phyloP scores from a whole-genome alignment of 2,888 invertebrate genomes.

The Synergus laeviventris region DNA sequence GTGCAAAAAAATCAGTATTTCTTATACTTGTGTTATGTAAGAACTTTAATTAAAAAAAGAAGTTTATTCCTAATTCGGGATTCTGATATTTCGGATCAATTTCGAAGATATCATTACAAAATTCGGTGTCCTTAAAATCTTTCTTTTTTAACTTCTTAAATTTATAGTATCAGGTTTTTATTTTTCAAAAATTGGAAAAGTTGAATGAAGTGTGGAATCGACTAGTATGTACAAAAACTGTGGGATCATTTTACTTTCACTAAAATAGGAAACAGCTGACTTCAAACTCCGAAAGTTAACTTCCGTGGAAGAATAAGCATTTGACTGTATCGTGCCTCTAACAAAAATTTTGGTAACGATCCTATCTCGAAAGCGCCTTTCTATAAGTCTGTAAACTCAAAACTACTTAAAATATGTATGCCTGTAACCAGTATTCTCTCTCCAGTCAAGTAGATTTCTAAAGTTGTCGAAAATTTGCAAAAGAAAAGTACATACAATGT shows the following conservation, averaged over 20 bases:
- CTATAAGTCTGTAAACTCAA: conserved; percentile 24
- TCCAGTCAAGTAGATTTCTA: conserved; percentile 24
- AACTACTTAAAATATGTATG: conserved; percentile 23
- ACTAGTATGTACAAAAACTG: neutral
- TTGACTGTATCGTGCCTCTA: conserved; percentile 53
- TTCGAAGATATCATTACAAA: too few species aligned
- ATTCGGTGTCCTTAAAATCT: too few species aligned
- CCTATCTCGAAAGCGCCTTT: conserved; percentile 47
- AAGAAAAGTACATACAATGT: conserved; percentile 15
- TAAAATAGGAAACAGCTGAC: conserved; percentile 18
- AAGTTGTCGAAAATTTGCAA: conserved; percentile 4
- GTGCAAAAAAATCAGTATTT: neutral
- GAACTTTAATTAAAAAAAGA: neutral
- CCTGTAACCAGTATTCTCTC: conserved; percentile 25
- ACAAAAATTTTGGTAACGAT: conserved; percentile 49
- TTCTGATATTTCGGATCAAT: neutral
- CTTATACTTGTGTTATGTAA: neutral
- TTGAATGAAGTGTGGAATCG: neutral
- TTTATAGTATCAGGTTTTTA: neutral
- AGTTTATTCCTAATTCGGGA: neutral
- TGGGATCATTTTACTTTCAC: neutral
- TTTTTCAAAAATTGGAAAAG: neutral
- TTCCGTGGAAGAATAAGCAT: conserved; percentile 48
- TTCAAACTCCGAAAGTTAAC: conserved; percentile 27
- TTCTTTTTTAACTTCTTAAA: neutral